phyloP scores from a whole-genome alignment of 2,113 vertebrate species.

The Protobothrops mucrosquamatus region DNA sequence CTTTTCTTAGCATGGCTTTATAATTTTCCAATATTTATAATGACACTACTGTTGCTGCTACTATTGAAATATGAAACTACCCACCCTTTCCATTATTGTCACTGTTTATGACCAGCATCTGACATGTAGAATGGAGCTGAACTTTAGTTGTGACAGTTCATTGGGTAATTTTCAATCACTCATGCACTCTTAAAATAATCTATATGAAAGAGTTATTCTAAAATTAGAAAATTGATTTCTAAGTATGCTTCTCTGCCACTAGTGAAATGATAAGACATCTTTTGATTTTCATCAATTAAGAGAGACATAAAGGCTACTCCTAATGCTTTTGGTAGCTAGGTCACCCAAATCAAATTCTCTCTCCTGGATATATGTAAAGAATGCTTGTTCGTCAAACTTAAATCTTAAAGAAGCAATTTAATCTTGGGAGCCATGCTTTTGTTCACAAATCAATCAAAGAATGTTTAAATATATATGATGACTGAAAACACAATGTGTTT shows the following conservation, averaged over 20 bases:
- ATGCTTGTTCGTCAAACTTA: accelerated
- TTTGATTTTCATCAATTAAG: background rate
- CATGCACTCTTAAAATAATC: background rate
- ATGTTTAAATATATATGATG: background rate
- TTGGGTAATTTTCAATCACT: background rate
- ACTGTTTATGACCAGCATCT: background rate
- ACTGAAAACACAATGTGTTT: conserved; percentile 5
- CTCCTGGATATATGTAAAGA: background rate
- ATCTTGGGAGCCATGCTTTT: background rate
- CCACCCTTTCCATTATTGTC: background rate
- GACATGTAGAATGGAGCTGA: background rate
- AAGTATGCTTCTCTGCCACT: background rate
- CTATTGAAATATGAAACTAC: background rate
- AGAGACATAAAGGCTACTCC: background rate
- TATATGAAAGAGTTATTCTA: background rate
- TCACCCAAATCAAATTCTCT: background rate
- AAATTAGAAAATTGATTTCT: background rate
- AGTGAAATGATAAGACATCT: background rate
- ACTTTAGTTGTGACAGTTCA: background rate
- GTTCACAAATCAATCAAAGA: conserved; percentile 1
- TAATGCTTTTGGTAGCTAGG: background rate
- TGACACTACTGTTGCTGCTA: background rate
- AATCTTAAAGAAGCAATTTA: background rate
- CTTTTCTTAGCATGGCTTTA: background rate
- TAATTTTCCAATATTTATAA: background rate